Percentiles rank a stretch among this genome's conserved stretches.
These are phyloP conservation scores for Heliocidaris erythrogramma DNA, from an alignment of 35 echinoderm and acorn worm genomes.

Conservation along the genomic window DNA sequence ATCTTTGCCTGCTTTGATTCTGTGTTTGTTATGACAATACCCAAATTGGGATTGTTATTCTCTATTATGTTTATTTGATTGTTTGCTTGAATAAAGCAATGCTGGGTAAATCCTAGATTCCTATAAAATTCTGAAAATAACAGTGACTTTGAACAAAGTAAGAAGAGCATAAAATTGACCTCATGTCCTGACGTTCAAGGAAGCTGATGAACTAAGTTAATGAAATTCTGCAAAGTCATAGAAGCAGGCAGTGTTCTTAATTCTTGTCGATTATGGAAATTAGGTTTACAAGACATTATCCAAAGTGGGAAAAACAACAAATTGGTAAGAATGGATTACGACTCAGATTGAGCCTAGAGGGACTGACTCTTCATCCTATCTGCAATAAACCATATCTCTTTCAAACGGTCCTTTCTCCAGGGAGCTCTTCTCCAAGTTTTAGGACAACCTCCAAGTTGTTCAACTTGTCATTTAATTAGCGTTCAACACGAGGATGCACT, in stretches of 20 bases:
- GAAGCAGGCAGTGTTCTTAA: background rate
- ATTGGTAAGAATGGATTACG: background rate
- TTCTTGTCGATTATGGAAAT: background rate
- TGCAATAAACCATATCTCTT: background rate
- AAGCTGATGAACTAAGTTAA: background rate
- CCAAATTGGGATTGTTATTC: too few species aligned
- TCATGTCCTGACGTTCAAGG: background rate
- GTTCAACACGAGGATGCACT: constrained; percentile 19
- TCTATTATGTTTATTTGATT: too few species aligned
- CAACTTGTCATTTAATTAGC: constrained; percentile 38
- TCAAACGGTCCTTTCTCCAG: background rate
- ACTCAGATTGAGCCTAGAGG: background rate
- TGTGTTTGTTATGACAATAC: too few species aligned
- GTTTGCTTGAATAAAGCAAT: too few species aligned
- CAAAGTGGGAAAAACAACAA: constrained; percentile 17
- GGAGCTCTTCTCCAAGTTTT: background rate
- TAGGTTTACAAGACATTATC: background rate
- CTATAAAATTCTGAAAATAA: too few species aligned
- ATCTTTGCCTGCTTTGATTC: too few species aligned
- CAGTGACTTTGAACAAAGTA: too few species aligned
- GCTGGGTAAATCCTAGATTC: too few species aligned
- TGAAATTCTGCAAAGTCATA: background rate
- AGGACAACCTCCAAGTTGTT: constrained; percentile 41
- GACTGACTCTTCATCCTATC: background rate
- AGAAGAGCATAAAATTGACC: background rate